phyloP scores from a whole-genome alignment of 2,888 invertebrate genomes.

The Cryptosula pallasiana region DNA sequence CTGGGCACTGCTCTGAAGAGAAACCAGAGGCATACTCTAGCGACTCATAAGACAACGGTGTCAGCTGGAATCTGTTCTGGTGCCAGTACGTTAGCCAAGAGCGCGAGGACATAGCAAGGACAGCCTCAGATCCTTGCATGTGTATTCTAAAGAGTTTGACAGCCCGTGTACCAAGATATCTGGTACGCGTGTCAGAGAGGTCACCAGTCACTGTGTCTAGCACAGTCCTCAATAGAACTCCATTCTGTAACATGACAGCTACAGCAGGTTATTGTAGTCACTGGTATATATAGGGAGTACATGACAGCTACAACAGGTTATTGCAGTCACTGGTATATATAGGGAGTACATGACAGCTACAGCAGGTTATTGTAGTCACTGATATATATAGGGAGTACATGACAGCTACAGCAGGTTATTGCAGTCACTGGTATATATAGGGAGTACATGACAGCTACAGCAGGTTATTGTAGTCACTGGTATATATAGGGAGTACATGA shows the following conservation, averaged over 20 bases:
- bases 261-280: no score
- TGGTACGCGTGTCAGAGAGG: constrained; percentile 89
- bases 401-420: no score
- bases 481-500: no score
- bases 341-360: no score
- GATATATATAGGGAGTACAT: no score
- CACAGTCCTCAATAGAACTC: constrained; percentile 85
- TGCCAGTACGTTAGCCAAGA: constrained; percentile 98
- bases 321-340: no score
- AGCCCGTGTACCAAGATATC: constrained; percentile 90
- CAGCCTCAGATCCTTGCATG: constrained; percentile 94
- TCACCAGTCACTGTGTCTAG: constrained; percentile 93
- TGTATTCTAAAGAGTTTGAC: constrained; percentile 92
- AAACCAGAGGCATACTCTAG: constrained; percentile 97
- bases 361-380: no score
- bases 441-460: no score
- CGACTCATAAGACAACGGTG: constrained; percentile 91
- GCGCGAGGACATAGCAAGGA: constrained; percentile 90
- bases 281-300: no score
- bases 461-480: no score
- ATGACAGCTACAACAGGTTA: no score
- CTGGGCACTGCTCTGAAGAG: constrained; percentile 90
- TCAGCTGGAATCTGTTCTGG: constrained; percentile 83
- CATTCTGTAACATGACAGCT: constrained; percentile 63
- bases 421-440: no score